Evolutionary conservation across 2,888 invertebrate species (phyloP).

Genomic region (Rhogogaster chlorosoma): DNA sequence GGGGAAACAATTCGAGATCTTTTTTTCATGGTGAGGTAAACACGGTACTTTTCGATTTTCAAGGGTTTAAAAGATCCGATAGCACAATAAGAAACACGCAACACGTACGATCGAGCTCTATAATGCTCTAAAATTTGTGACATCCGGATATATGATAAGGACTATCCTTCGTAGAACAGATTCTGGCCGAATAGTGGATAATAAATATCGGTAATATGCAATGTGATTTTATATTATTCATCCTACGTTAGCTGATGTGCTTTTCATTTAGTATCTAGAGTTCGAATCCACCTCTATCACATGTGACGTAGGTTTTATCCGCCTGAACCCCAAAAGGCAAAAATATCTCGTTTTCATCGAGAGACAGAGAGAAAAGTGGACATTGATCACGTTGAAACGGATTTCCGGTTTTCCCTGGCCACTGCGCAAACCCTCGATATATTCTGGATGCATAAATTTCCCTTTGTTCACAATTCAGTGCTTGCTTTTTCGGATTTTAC

Average conservation of each 20-base stretch:
- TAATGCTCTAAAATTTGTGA: no score
- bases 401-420: slow-evolving; percentile 38
- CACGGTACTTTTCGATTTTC: no score
- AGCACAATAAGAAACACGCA: no score
- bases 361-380: slow-evolving; percentile 15
- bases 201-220: no score
- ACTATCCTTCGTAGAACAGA: background rate
- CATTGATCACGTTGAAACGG: slow-evolving; percentile 47
- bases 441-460: slow-evolving; percentile 43
- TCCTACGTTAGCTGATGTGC: no score
- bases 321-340: background rate
- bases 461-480: slow-evolving; percentile 34
- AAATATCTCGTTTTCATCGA: slow-evolving; percentile 19
- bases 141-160: no score
- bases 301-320: slow-evolving; percentile 1
- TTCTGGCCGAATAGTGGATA: no score
- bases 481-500: background rate
- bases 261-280: background rate
- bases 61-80: no score
- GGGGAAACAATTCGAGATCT: no score
- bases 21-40: no score
- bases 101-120: no score
- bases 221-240: background rate
- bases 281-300: background rate
- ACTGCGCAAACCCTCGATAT: slow-evolving; percentile 34